Evolutionary conservation across 2,797 vertebrate species (phyloP).

Genomic region (Petrocephalus schoutedeni): DNA sequence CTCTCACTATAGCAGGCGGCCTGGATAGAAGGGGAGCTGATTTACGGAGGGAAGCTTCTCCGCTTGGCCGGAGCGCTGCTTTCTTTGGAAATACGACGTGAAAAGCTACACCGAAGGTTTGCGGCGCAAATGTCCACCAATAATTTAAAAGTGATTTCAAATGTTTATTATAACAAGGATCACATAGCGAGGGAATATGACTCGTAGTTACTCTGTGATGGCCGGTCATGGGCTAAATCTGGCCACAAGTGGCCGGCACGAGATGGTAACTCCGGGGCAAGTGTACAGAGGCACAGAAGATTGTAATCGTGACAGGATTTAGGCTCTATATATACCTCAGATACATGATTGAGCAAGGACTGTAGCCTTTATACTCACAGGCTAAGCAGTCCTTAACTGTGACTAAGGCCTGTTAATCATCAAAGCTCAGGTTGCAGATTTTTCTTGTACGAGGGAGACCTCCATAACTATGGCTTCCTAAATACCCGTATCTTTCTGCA

Average conservation of each 20-base stretch:
- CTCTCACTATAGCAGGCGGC: not conserved
- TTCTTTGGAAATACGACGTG: not conserved
- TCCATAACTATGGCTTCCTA: not conserved
- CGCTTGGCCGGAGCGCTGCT: not conserved
- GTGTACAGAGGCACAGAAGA: not conserved
- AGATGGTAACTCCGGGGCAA: not conserved
- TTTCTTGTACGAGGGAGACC: not conserved
- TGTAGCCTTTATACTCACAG: not conserved
- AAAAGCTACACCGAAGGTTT: not conserved
- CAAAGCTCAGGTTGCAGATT: not conserved
- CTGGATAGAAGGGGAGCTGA: not conserved
- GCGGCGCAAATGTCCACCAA: not conserved
- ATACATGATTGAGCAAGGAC: not conserved
- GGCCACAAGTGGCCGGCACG: not conserved
- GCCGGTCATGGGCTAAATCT: not conserved
- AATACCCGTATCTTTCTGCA: not conserved
- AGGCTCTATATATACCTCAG: not conserved
- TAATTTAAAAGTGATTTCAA: not conserved
- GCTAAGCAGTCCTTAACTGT: not conserved
- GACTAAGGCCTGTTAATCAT: not conserved
- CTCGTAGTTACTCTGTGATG: not conserved
- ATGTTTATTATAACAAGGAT: not conserved
- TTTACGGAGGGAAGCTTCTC: not conserved
- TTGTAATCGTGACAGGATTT: not conserved
- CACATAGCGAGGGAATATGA: not conserved